Evolutionary conservation across 35 echinoderm and acorn worm genomes (phyloP).

Genomic region (Apostichopus parvimensis): DNA sequence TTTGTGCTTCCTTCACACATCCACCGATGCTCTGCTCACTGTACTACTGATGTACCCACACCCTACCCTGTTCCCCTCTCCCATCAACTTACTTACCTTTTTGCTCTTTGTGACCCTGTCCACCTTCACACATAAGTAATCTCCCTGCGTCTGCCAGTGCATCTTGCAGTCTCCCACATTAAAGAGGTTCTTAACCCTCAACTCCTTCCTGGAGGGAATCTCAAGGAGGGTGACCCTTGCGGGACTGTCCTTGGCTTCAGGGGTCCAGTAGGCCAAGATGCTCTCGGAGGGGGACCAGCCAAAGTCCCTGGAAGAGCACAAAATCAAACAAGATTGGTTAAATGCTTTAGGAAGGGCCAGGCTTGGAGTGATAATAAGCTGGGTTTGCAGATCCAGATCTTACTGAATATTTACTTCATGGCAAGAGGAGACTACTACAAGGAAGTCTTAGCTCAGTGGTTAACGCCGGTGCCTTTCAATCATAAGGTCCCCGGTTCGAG

Average conservation of each 20-base stretch:
- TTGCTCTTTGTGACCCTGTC: constrained; percentile 91
- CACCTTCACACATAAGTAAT: constrained; percentile 89
- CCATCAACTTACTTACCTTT: too few species aligned
- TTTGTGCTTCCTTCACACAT: too few species aligned
- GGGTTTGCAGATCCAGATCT: too few species aligned
- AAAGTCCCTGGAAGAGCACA: constrained; percentile 77
- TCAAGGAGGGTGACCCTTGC: constrained; percentile 90
- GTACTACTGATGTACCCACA: too few species aligned
- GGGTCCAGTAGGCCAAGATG: constrained; percentile 82
- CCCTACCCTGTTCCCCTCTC: too few species aligned
- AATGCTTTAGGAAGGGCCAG: too few species aligned
- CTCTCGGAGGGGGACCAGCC: constrained; percentile 88
- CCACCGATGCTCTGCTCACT: too few species aligned
- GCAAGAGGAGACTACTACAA: too few species aligned
- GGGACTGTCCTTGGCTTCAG: constrained; percentile 87
- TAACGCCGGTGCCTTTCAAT: too few species aligned
- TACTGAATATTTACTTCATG: too few species aligned
- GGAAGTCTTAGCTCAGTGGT: too few species aligned
- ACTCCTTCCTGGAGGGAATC: constrained; percentile 83
- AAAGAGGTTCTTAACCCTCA: constrained; percentile 92
- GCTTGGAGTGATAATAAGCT: background rate
- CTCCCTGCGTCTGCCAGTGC: constrained; percentile 94
- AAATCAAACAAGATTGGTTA: background rate
- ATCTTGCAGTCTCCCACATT: constrained; percentile 96
- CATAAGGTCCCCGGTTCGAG: too few species aligned